Conservation (phyloP, 2,113 vertebrate genomes). For the Neofelis nebulosa region DNA sequence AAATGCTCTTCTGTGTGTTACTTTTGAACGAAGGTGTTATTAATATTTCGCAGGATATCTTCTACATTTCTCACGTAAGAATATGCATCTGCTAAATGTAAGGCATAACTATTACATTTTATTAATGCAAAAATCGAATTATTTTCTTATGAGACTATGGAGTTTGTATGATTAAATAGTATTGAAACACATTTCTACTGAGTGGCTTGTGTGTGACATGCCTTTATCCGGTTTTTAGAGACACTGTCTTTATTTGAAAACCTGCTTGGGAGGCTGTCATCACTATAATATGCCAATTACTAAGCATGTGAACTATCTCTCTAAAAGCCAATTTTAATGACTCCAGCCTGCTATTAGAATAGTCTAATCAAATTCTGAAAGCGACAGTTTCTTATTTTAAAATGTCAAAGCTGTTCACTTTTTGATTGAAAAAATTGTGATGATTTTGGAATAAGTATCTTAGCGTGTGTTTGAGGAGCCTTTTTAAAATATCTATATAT, state of each 20-base stretch:
- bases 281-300: not conserved
- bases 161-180: not conserved
- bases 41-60: not conserved
- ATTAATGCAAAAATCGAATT: not conserved
- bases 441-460: slow-evolving; percentile 26
- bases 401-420: slow-evolving; percentile 70
- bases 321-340: slow-evolving; percentile 51
- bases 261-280: slow-evolving; percentile 8
- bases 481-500: not conserved
- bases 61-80: not conserved
- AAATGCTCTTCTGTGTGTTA: slow-evolving; percentile 36
- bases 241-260: not conserved
- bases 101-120: not conserved
- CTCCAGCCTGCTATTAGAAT: slow-evolving; percentile 54
- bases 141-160: not conserved
- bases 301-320: not conserved
- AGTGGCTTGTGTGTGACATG: not conserved
- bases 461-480: not conserved
- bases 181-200: not conserved
- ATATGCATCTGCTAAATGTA: too few species aligned
- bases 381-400: slow-evolving; percentile 62
- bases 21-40: not conserved
- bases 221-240: not conserved
- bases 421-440: slow-evolving; percentile 44
- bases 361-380: slow-evolving; percentile 57